Evolutionary conservation across 2,888 invertebrate genomes (phyloP).

Genomic region (Phortica magna): DNA sequence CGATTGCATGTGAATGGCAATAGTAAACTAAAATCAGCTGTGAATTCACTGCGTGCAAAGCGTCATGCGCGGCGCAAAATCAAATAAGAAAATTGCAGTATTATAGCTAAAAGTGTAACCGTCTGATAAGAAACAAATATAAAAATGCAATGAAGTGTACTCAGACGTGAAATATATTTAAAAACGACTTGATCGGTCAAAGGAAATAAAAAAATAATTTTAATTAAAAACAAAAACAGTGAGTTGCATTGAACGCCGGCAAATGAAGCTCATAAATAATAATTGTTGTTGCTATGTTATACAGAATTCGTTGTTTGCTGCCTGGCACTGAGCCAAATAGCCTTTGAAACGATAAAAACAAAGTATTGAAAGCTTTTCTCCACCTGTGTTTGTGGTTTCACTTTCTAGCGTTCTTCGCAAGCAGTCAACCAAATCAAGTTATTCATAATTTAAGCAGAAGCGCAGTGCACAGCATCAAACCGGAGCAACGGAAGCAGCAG

Average conservation of each 20-base stretch:
- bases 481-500: conserved; percentile 4
- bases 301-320: not conserved
- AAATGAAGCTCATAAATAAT: not conserved
- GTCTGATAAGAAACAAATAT: no score
- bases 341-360: not conserved
- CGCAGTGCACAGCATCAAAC: conserved; percentile 17
- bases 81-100: not conserved
- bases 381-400: conserved; percentile 14
- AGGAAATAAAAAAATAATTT: no score
- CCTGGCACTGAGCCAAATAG: not conserved
- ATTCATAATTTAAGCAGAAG: conserved; percentile 28
- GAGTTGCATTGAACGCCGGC: no score
- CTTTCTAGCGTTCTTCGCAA: not conserved
- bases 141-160: not conserved
- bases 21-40: not conserved
- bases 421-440: not conserved
- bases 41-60: conserved; percentile 19
- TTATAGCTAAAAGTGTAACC: no score
- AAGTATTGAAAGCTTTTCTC: not conserved
- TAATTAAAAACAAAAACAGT: no score
- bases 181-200: no score
- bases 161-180: no score
- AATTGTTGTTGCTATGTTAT: not conserved
- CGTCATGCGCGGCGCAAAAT: conserved; percentile 8
- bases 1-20: conserved; percentile 42